phyloP scores from a whole-genome alignment of 2,113 vertebrate genomes.

The Rutilus rutilus region DNA sequence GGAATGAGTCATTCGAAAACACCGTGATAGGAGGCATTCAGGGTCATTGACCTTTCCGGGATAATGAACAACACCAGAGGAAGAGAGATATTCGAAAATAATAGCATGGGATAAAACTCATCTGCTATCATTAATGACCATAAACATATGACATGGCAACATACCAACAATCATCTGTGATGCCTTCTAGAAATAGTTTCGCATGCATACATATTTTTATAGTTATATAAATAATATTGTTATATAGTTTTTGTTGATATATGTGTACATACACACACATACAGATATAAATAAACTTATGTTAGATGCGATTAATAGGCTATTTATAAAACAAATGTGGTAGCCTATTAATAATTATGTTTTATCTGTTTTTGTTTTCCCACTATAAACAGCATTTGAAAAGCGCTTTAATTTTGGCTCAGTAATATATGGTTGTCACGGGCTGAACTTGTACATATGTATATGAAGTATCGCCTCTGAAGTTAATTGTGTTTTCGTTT shows the following conservation, averaged over 20 bases:
- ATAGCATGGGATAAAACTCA: conserved; percentile 2
- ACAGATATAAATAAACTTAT: too few relatives aligned
- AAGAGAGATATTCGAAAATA: neutral
- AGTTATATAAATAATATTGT: too few relatives aligned
- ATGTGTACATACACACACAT: too few relatives aligned
- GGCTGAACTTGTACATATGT: conserved; percentile 61
- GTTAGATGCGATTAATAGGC: neutral
- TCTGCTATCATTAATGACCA: neutral
- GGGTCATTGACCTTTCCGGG: conserved; percentile 76
- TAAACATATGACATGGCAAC: neutral
- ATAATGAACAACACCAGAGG: conserved; percentile 43
- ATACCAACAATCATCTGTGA: neutral
- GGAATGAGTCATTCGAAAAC: conserved; percentile 84
- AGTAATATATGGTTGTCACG: conserved; percentile 59
- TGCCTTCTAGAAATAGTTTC: neutral
- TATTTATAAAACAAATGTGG: too few relatives aligned
- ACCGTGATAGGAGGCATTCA: conserved; percentile 72
- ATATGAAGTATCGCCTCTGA: conserved; percentile 88
- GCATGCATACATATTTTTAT: neutral
- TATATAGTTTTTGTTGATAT: too few relatives aligned
- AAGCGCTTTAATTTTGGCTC: conserved; percentile 46
- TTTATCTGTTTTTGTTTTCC: neutral
- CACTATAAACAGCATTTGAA: neutral
- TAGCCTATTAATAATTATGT: neutral
- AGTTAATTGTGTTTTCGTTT: conserved; percentile 92